Evolutionary conservation across 2,113 vertebrate species (phyloP).

Genomic region (Festucalex cinctus): DNA sequence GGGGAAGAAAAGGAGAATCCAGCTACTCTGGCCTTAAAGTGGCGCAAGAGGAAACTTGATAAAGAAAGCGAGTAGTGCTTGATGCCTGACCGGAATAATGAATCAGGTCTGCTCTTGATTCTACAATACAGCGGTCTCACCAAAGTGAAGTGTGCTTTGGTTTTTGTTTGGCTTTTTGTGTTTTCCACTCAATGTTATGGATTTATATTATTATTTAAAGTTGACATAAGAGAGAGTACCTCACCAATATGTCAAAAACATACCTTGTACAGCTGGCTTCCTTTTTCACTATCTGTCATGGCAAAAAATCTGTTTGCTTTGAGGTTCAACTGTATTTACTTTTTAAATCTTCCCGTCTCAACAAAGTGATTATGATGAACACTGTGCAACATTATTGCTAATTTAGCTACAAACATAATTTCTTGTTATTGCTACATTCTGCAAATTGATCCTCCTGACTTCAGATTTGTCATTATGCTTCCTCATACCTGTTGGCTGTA

Average conservation of each 20-base stretch:
- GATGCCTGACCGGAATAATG: constrained; percentile 52
- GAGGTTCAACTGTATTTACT: constrained; percentile 12
- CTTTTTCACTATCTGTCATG: neutral
- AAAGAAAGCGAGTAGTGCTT: constrained; percentile 49
- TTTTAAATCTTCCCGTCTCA: constrained; percentile 10
- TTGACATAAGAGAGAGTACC: too few species aligned
- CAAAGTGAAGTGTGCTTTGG: neutral
- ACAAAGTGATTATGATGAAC: constrained; percentile 31
- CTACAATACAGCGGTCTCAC: constrained; percentile 21
- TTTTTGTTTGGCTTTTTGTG: neutral
- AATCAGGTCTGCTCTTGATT: constrained; percentile 42
- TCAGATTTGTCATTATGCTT: constrained; percentile 1
- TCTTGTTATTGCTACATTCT: neutral
- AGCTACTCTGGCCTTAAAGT: constrained; percentile 40
- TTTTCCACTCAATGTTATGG: too few species aligned
- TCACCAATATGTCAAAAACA: too few species aligned
- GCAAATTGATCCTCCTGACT: neutral
- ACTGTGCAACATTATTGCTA: constrained; percentile 14
- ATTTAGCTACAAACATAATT: constrained; percentile 10
- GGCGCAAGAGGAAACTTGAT: constrained; percentile 47
- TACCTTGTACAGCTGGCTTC: too few species aligned
- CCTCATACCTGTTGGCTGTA: neutral
- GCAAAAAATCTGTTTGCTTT: neutral
- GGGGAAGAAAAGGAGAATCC: constrained; percentile 36
- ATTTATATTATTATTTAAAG: too few species aligned